A percentile compares a stretch with the other conserved stretches of the same genome.
Conservation (phyloP, 1,140 invertebrate species). For the Caenorhabditis briggsae region DNA sequence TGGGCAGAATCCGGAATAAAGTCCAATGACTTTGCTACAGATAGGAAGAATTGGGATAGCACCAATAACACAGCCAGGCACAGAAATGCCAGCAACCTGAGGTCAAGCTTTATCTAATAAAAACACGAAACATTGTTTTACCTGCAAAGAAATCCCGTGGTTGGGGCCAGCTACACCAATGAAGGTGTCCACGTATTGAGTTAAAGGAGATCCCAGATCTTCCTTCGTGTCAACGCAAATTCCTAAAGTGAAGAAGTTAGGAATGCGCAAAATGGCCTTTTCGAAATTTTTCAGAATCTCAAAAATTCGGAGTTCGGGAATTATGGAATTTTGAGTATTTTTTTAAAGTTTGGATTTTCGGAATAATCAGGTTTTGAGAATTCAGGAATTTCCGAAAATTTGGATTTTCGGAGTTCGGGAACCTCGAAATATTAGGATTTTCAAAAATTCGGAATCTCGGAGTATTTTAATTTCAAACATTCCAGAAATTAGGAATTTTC, state of each 20-base stretch:
- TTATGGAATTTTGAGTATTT: too few species aligned
- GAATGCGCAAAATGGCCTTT: too few species aligned
- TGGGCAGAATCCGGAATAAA: slow-evolving; percentile 75
- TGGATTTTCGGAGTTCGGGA: too few species aligned
- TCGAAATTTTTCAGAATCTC: too few species aligned
- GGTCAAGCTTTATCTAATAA: too few species aligned
- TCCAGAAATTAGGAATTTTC: too few species aligned
- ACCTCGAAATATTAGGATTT: too few species aligned
- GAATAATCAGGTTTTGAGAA: too few species aligned
- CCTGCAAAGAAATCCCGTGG: slow-evolving; percentile 74
- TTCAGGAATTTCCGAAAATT: too few species aligned
- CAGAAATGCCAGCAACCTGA: slow-evolving; percentile 63
- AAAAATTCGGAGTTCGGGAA: too few species aligned
- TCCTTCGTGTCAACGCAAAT: slow-evolving; percentile 75
- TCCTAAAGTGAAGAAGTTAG: slow-evolving; percentile 35
- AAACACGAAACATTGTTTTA: too few species aligned
- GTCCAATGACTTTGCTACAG: slow-evolving; percentile 71
- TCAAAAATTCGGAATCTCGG: neutral
- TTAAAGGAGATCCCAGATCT: slow-evolving; percentile 71
- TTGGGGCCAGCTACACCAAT: slow-evolving; percentile 75
- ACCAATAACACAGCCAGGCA: slow-evolving; percentile 74
- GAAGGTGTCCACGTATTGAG: slow-evolving; percentile 72
- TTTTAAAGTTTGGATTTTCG: too few species aligned
- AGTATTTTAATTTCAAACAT: neutral
- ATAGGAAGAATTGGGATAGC: slow-evolving; percentile 65